Evolutionary conservation across 1,140 invertebrate genomes (phyloP).

Genomic region (Diabrotica virgifera): DNA sequence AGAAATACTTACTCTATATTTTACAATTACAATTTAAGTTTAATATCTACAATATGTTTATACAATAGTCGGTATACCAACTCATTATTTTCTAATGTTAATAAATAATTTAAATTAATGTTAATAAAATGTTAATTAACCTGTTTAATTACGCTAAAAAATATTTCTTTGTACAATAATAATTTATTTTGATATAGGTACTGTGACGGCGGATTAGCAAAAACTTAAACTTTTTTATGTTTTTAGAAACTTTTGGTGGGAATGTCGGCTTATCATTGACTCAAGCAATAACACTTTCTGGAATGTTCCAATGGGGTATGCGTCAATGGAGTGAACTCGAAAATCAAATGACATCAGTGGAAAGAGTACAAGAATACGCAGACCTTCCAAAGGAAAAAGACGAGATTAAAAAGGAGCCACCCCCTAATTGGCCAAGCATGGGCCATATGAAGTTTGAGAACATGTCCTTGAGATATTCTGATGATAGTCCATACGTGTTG

Average conservation of each 20-base stretch:
- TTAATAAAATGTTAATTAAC: no score
- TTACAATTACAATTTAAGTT: no score
- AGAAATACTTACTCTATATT: no score
- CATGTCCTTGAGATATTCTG: conserved; percentile 56
- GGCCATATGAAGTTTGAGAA: conserved; percentile 41
- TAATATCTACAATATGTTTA: no score
- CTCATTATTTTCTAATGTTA: no score
- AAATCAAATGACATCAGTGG: conserved; percentile 66
- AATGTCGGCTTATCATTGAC: conserved; percentile 59
- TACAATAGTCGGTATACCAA: no score
- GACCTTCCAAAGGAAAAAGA: conserved; percentile 33
- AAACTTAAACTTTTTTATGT: background rate
- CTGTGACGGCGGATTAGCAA: background rate
- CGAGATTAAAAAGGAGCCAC: conserved; percentile 49
- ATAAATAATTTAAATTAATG: no score
- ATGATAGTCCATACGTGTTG: conserved; percentile 51
- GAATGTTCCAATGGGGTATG: conserved; percentile 71
- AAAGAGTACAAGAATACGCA: conserved; percentile 53
- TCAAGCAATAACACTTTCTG: conserved; percentile 55
- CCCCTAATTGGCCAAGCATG: conserved; percentile 38
- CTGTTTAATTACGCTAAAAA: conserved; percentile 28
- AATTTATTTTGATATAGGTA: conserved; percentile 57
- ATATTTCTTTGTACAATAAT: conserved; percentile 46
- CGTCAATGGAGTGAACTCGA: conserved; percentile 70
- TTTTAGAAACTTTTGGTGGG: conserved; percentile 48